A percentile compares a stretch with the other conserved stretches of the same genome.
Evolutionary conservation across 1,140 invertebrate species (phyloP).

Genomic region (Tetramorium simillimum): DNA sequence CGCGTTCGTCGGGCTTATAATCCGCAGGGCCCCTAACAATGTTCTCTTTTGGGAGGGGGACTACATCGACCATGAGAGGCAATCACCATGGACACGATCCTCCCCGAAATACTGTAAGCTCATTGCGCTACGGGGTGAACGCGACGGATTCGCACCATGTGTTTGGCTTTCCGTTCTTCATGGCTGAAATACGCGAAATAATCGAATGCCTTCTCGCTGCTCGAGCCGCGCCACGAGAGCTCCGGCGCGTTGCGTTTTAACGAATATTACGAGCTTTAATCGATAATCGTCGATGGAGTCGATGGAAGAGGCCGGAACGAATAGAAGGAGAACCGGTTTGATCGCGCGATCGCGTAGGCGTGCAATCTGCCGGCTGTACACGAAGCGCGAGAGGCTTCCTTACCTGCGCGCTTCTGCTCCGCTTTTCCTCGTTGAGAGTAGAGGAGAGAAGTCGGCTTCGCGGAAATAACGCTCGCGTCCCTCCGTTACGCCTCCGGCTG

Average conservation of each 20-base stretch:
- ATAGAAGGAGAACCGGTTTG: conserved; percentile 53
- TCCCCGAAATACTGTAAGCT: conserved; percentile 15
- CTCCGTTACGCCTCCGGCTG: conserved; percentile 1
- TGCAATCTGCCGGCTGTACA: conserved; percentile 29
- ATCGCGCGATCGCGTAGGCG: conserved; percentile 31
- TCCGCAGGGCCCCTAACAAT: conserved; percentile 6
- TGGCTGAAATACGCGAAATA: not conserved
- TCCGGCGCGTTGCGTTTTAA: not conserved
- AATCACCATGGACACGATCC: conserved; percentile 42
- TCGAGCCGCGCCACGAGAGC: too few species aligned
- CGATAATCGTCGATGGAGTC: conserved; percentile 8
- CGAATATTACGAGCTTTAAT: not conserved
- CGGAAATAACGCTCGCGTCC: conserved; percentile 48
- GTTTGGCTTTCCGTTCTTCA: not conserved
- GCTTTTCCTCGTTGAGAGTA: conserved; percentile 8
- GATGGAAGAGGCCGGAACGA: not conserved
- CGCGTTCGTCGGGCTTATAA: conserved; percentile 47
- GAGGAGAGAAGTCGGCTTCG: conserved; percentile 12
- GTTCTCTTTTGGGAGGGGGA: conserved; percentile 34
- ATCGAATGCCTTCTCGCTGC: not conserved
- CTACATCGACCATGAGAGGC: conserved; percentile 12
- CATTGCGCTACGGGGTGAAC: not conserved
- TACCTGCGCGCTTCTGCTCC: not conserved
- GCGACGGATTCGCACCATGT: not conserved
- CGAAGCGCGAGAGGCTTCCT: not conserved